A percentile compares a stretch with the other conserved stretches of the same genome.
Conservation (phyloP, 1,140 invertebrate genomes). For the Aphelinus certus region DNA sequence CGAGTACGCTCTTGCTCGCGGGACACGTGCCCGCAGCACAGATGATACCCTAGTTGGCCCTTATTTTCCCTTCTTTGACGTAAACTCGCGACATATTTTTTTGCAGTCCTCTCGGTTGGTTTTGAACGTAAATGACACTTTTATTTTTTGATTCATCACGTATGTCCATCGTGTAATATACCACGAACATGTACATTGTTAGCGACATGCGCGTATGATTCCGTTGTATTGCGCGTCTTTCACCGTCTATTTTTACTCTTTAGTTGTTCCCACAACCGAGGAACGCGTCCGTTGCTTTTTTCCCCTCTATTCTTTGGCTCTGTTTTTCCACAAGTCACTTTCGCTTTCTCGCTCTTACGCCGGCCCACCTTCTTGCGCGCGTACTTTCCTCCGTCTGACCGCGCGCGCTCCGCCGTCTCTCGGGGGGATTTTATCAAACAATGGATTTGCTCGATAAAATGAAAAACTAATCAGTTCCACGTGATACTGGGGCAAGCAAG, state of each 20-base stretch:
- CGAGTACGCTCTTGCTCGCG: not conserved
- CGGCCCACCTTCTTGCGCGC: not conserved
- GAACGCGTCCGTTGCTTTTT: not conserved
- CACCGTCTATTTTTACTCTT: not conserved
- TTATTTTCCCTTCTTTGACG: slow-evolving; percentile 9
- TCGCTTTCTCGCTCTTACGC: slow-evolving; percentile 10
- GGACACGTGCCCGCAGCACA: slow-evolving; percentile 13
- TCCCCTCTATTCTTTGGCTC: not conserved
- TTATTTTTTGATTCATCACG: too few relatives aligned
- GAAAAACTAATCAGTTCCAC: slow-evolving; percentile 34
- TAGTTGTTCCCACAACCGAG: too few relatives aligned
- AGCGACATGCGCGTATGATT: too few relatives aligned
- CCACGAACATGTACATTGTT: too few relatives aligned
- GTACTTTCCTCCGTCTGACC: slow-evolving; percentile 24
- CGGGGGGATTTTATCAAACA: slow-evolving; percentile 24
- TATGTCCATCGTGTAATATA: too few relatives aligned
- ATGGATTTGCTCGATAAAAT: slow-evolving; percentile 30
- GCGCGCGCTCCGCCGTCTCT: not conserved
- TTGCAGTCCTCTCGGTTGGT: too few relatives aligned
- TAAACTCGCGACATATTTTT: not conserved
- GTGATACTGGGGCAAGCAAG: slow-evolving; percentile 31
- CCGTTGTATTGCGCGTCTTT: not conserved
- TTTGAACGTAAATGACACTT: too few relatives aligned
- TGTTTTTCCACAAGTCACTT: slow-evolving; percentile 8
- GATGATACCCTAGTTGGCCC: slow-evolving; percentile 23